Conservation (phyloP, 1,140 invertebrate genomes). For the Pygmarrhopalites habei region DNA sequence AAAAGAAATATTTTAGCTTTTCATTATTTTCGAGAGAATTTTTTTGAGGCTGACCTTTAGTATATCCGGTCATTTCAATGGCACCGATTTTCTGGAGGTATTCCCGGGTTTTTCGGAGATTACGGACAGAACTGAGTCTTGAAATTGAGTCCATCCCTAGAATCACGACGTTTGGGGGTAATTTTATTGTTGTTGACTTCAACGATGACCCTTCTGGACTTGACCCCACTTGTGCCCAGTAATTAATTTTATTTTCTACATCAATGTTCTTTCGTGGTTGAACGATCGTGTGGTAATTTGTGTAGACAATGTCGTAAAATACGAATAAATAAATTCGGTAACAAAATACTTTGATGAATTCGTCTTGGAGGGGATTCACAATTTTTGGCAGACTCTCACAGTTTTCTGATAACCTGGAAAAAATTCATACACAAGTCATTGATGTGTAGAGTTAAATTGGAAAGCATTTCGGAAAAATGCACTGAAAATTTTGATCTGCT, state of each 20-base stretch:
- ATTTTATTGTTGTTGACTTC: background rate
- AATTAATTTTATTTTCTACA: slow-evolving; percentile 22
- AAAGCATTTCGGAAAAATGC: too few relatives aligned
- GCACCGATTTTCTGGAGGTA: slow-evolving; percentile 29
- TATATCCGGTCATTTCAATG: slow-evolving; percentile 37
- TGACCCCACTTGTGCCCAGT: too few relatives aligned
- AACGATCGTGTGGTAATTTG: slow-evolving; percentile 29
- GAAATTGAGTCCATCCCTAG: slow-evolving; percentile 36
- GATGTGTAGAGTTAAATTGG: too few relatives aligned
- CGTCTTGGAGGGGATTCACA: slow-evolving; percentile 16
- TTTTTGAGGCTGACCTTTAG: slow-evolving; percentile 36
- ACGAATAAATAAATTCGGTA: slow-evolving; percentile 27
- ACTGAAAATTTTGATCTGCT: too few relatives aligned
- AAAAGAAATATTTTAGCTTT: too few relatives aligned
- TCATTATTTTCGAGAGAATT: background rate
- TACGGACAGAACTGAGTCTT: slow-evolving; percentile 27
- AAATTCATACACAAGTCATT: too few relatives aligned
- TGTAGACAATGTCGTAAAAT: slow-evolving; percentile 26
- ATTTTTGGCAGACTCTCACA: background rate
- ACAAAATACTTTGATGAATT: slow-evolving; percentile 29
- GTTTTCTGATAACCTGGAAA: slow-evolving; percentile 12
- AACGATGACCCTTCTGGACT: too few relatives aligned
- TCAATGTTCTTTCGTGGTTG: slow-evolving; percentile 13
- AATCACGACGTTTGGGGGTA: slow-evolving; percentile 28
- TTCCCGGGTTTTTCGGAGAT: slow-evolving; percentile 27